Evolutionary conservation across 2,113 vertebrate species (phyloP).

Genomic region (Grammomys dolichurus): DNA sequence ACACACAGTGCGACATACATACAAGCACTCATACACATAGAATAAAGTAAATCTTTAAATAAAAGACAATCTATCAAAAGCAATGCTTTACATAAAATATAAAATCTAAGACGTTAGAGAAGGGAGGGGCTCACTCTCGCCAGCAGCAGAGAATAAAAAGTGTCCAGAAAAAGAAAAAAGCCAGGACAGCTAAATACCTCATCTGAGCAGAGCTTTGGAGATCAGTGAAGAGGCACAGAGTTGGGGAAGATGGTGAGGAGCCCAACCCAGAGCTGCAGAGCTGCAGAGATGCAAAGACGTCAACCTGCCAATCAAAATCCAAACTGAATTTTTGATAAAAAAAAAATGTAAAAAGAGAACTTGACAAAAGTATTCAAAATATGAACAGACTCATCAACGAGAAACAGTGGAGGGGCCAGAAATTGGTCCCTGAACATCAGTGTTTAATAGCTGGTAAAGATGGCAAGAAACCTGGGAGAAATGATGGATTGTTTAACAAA

Average conservation of each 20-base stretch:
- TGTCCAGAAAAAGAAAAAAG: neutral
- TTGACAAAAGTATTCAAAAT: slow-evolving; percentile 77
- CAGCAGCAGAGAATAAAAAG: neutral
- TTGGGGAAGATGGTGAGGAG: neutral
- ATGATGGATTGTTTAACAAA: slow-evolving; percentile 68
- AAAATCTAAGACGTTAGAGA: slow-evolving; percentile 21
- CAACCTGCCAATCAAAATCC: slow-evolving; percentile 58
- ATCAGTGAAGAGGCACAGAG: neutral
- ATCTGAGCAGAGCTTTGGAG: neutral
- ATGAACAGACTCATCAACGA: slow-evolving; percentile 63
- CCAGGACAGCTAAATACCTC: neutral
- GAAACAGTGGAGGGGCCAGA: slow-evolving; percentile 41
- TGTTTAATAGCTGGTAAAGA: slow-evolving; percentile 58
- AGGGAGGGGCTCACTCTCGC: neutral
- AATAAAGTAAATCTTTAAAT: neutral
- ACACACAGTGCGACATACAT: neutral
- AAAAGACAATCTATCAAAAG: neutral
- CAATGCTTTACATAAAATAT: neutral
- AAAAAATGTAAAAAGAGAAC: slow-evolving; percentile 25
- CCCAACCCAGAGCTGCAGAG: neutral
- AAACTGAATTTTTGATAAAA: slow-evolving; percentile 62
- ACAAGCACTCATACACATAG: neutral
- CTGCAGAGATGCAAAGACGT: slow-evolving; percentile 24
- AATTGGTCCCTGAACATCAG: slow-evolving; percentile 44
- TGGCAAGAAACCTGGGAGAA: slow-evolving; percentile 39